These are phyloP conservation scores for Tubulanus polymorphus DNA, from an alignment of 2,888 invertebrate genomes.

Conservation along the genomic window DNA sequence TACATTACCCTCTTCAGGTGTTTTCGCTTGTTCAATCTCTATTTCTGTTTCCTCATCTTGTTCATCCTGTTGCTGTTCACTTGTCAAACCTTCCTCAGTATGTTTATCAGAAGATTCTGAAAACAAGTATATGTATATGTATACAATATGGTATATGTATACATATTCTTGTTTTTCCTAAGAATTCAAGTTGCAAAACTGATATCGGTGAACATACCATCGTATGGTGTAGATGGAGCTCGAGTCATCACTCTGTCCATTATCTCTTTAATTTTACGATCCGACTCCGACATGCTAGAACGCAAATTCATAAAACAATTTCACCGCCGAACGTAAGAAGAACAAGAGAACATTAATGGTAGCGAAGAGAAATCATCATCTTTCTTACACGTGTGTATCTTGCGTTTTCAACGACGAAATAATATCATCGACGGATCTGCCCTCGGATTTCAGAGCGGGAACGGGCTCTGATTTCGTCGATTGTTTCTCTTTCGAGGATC, in stretches of 20 bases:
- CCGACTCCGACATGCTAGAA: slow-evolving; percentile 44
- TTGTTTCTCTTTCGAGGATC: slow-evolving; percentile 21
- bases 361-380: slow-evolving; percentile 28
- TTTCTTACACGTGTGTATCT: slow-evolving; percentile 25
- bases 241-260: slow-evolving; percentile 46
- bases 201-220: neutral
- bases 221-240: too few species aligned
- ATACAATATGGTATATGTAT: too few species aligned
- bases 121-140: too few species aligned
- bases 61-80: too few species aligned
- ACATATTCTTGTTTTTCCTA: neutral
- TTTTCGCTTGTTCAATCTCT: too few species aligned
- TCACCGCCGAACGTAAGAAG: neutral
- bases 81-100: too few species aligned
- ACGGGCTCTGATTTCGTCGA: neutral
- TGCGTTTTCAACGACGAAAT: slow-evolving; percentile 42
- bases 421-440: slow-evolving; percentile 50
- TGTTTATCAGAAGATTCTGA: too few species aligned
- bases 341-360: neutral
- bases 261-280: slow-evolving; percentile 47
- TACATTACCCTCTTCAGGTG: too few species aligned
- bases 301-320: neutral
- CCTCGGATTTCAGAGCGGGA: slow-evolving; percentile 9
- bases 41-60: too few species aligned
- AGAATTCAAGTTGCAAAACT: neutral